These are phyloP conservation scores for Anas platyrhynchos DNA, from an alignment of 2,113 vertebrate species.

Conservation along the genomic window DNA sequence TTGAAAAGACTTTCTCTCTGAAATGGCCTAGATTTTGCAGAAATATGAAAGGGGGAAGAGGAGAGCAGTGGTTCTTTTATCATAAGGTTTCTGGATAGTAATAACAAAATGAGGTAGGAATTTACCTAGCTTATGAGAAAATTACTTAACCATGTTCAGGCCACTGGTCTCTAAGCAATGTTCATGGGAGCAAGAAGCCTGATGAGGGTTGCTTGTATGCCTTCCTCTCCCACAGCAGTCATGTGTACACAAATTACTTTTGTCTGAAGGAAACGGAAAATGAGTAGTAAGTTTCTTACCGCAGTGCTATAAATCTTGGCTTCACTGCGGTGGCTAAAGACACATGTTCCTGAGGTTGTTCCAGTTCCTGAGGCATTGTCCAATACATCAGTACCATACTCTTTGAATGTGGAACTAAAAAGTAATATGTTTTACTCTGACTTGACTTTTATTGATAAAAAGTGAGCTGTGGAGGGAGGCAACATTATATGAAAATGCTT, in stretches of 20 bases:
- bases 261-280: not conserved
- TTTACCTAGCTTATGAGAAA: not conserved
- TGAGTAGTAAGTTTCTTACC: not conserved
- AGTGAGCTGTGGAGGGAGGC: not conserved
- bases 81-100: not conserved
- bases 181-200: not conserved
- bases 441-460: not conserved
- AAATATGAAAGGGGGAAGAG: not conserved
- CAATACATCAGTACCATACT: not conserved
- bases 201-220: not conserved
- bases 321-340: not conserved
- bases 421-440: not conserved
- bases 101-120: not conserved
- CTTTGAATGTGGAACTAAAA: not conserved
- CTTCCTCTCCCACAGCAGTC: not conserved
- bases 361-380: not conserved
- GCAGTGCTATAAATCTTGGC: not conserved
- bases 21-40: not conserved
- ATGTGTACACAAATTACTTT: not conserved
- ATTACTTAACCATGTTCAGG: not conserved
- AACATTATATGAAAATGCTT: not conserved
- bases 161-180: not conserved
- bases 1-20: not conserved
- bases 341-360: not conserved
- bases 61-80: not conserved